phyloP scores from a whole-genome alignment of 2,113 vertebrate species.

The Gallinago undulata region DNA sequence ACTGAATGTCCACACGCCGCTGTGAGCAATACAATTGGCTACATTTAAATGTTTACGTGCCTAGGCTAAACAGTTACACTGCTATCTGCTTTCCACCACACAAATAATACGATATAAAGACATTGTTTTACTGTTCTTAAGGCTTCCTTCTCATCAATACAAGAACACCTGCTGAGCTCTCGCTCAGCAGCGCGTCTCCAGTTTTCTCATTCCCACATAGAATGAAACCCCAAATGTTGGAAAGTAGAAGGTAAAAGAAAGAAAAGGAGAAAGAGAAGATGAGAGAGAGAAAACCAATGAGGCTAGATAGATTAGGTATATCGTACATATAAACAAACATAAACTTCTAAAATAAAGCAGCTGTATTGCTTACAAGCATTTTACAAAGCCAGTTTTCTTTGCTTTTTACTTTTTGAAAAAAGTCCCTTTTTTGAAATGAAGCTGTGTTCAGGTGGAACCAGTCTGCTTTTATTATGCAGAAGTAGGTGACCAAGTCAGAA shows the following conservation, averaged over 20 bases:
- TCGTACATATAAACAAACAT: not conserved
- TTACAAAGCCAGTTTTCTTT: not conserved
- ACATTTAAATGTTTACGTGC: no score
- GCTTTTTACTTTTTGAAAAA: not conserved
- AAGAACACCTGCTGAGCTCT: no score
- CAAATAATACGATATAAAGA: no score
- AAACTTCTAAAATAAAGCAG: not conserved
- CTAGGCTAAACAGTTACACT: no score
- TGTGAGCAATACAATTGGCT: no score
- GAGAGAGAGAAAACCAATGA: not conserved
- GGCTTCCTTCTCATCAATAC: no score
- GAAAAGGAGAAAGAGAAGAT: not conserved
- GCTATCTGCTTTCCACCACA: no score
- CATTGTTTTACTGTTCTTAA: no score
- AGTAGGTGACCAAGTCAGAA: not conserved
- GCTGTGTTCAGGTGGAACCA: not conserved
- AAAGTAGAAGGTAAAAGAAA: not conserved
- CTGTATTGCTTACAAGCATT: not conserved
- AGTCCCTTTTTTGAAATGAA: not conserved
- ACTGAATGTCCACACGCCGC: no score
- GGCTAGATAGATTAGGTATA: not conserved
- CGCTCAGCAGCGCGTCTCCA: no score
- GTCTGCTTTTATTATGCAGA: not conserved
- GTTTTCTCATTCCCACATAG: no score
- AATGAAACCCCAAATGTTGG: not conserved